phyloP scores from a whole-genome alignment of 2,888 invertebrate species.

The Agrotis ipsilon region DNA sequence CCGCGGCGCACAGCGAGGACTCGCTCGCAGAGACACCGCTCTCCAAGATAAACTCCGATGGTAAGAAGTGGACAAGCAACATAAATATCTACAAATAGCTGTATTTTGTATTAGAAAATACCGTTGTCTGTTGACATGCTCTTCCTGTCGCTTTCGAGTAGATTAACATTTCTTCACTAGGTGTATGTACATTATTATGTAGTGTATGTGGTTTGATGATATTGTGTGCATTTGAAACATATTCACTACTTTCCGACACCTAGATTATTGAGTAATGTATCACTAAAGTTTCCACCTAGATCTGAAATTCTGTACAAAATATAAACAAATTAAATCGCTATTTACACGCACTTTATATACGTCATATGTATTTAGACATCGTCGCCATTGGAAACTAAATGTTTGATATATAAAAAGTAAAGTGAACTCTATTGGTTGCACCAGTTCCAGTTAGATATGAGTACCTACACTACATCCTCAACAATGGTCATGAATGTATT shows the following conservation, averaged over 20 bases:
- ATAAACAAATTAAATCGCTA: conserved; percentile 58
- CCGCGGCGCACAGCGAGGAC: conserved; percentile 95
- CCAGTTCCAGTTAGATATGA: conserved; percentile 48
- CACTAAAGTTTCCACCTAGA: conserved; percentile 68
- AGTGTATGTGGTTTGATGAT: conserved; percentile 71
- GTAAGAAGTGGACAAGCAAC: conserved; percentile 91
- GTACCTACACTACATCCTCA: conserved; percentile 35
- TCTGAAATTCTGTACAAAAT: conserved; percentile 58
- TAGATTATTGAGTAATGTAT: conserved; percentile 63
- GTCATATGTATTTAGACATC: conserved; percentile 36
- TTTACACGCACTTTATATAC: conserved; percentile 53
- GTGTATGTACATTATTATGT: conserved; percentile 67
- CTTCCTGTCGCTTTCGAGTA: conserved; percentile 84
- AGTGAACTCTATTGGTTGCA: conserved; percentile 54
- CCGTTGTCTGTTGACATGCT: conserved; percentile 80
- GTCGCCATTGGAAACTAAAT: conserved; percentile 37
- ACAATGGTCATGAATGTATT: conserved; percentile 55
- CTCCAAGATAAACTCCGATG: conserved; percentile 96
- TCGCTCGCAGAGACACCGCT: conserved; percentile 95
- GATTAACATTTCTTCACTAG: conserved; percentile 72
- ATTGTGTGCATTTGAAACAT: conserved; percentile 62
- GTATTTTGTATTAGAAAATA: conserved; percentile 77
- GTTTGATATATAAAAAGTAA: conserved; percentile 31
- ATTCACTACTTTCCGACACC: conserved; percentile 67
- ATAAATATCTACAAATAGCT: conserved; percentile 68